Base-by-base conservation (phyloP, 2,888 invertebrate genomes). In the Ophion ellenae region DNA sequence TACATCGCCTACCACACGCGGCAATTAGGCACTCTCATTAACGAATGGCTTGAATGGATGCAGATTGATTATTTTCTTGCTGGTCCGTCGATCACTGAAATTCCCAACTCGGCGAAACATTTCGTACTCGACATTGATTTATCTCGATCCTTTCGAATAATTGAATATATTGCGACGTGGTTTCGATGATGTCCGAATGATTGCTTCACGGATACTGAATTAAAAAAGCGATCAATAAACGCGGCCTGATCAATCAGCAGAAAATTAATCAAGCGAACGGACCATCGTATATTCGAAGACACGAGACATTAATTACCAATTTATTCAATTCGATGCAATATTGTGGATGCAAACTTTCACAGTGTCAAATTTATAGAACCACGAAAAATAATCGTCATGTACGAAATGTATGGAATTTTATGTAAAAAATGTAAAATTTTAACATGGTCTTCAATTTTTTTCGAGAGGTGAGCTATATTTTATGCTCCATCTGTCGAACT, bases 11-110 rank as follows among this genome's bases (percentile, higher is more conserved):
- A 59, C 24, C 9, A 59, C 10, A 47, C 40, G 53, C 71, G 53
- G 61, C 63, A 10, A 61, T 81, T 81, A 40, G 36, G 45, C 69
- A n/a, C 59, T 14, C 28, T 24, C 36, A 59, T n/a, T 24, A 24
- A 28, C 11, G 61, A 61, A 61, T 24, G 24, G 53, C 14, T 53
- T 17, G 53, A 53, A 53, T 53, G 53, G 53, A 47, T 14, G 47
- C 47, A 47, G 14, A 53, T 53, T 17, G 17, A 53, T 53, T 53
- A 11, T 53, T 4, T 53, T 17, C 53, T 14, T 17, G 53, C 4
- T 53, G 53, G 53, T 6, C 53, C 14, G 53, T 53, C 17, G 17
- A 53, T 17, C 53, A 53, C 14, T 53, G 5, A 53, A 53, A 17
- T 17, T 53, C 14, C 53, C 53, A 53, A 53, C 53, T 53, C 53